phyloP scores from a whole-genome alignment of 2,888 invertebrate genomes.

The Lasius fuliginosus region DNA sequence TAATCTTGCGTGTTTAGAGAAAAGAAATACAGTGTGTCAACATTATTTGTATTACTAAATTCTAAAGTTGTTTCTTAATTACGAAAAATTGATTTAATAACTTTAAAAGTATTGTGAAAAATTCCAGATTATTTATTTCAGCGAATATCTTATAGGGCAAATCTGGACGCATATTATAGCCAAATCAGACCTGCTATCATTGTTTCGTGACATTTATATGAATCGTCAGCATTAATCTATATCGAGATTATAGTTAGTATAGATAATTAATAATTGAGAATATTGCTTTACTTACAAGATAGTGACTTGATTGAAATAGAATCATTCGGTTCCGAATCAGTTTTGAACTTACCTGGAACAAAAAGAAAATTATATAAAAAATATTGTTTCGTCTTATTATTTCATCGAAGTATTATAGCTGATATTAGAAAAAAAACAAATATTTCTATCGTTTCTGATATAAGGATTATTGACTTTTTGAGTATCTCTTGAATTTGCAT shows the following conservation, averaged over 20 bases:
- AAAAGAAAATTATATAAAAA: conserved; percentile 29
- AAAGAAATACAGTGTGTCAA: neutral
- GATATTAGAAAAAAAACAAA: neutral
- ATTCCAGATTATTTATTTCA: neutral
- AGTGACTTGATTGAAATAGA: neutral
- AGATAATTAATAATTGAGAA: conserved; percentile 8
- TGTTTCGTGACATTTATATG: neutral
- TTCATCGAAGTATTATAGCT: neutral
- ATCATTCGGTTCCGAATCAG: neutral
- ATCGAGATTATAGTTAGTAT: neutral
- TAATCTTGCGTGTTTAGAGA: neutral
- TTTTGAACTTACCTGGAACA: conserved; percentile 69
- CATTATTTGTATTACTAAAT: neutral
- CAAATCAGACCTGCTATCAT: neutral
- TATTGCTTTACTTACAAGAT: conserved; percentile 20
- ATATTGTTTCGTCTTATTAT: neutral
- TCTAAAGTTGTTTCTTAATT: neutral
- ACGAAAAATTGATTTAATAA: neutral
- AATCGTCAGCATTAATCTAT: neutral
- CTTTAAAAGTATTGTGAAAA: neutral
- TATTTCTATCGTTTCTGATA: neutral
- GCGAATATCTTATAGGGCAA: neutral
- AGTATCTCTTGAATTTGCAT: conserved; percentile 80
- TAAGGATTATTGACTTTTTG: neutral
- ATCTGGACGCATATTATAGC: neutral